A percentile compares a stretch with the other conserved stretches of the same genome.
Conservation (phyloP, 2,888 invertebrate genomes). For the Bimastos eiseni region DNA sequence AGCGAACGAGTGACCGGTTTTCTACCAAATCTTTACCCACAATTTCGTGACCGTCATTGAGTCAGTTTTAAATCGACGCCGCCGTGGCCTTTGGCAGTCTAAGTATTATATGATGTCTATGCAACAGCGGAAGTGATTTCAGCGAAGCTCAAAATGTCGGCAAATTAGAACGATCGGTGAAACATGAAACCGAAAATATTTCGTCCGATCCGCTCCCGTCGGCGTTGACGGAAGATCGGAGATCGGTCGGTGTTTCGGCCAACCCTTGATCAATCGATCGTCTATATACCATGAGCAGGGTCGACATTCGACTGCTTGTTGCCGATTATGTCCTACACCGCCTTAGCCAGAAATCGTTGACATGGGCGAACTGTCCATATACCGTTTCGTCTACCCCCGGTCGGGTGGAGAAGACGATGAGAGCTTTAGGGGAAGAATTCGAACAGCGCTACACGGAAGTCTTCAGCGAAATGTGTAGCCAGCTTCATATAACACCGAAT, state of each 20-base stretch:
- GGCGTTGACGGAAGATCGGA: constrained; percentile 4
- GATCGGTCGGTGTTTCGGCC: background rate
- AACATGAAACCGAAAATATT: background rate
- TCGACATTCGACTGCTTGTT: constrained; percentile 34
- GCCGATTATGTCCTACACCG: constrained; percentile 42
- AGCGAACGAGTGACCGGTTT: too few species aligned
- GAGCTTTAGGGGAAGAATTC: constrained; percentile 59
- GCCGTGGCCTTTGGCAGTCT: too few species aligned
- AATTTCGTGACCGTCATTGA: too few species aligned
- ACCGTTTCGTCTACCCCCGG: constrained; percentile 24
- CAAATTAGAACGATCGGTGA: background rate
- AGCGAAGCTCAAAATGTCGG: constrained; percentile 13
- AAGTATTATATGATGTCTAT: too few species aligned
- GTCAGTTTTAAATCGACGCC: too few species aligned
- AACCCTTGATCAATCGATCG: constrained; percentile 13
- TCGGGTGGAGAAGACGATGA: constrained; percentile 41
- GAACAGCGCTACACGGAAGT: constrained; percentile 50
- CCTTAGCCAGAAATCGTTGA: constrained; percentile 39
- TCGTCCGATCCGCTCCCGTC: background rate
- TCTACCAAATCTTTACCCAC: too few species aligned
- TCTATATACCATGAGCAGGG: constrained; percentile 10
- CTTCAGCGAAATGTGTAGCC: constrained; percentile 58
- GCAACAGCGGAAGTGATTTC: background rate
- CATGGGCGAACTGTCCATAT: constrained; percentile 38
- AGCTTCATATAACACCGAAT: constrained; percentile 55